Base-by-base conservation (phyloP, 2,113 vertebrate species). In the Octodon degus region DNA sequence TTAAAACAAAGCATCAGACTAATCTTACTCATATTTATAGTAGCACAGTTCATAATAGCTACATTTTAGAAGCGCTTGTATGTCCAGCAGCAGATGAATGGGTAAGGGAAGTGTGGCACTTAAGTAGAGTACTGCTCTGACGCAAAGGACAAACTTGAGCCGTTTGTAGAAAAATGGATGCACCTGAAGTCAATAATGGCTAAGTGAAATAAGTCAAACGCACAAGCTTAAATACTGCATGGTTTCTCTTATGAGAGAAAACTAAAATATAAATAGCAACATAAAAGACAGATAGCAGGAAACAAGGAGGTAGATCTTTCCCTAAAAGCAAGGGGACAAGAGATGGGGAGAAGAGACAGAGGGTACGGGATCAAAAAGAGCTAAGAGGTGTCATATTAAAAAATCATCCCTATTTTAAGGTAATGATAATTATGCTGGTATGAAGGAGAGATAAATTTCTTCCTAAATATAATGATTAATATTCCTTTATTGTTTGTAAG, bases 391-490 rank as follows among this genome's bases (percentile, higher is more conserved):
- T 72, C 37, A 72, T 22, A 5, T 11, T 37, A 72, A 37, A 37
- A 17, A 5, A n/a, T n/a, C 17, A 27, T n/a, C 76, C 10, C 3
- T 72, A 81, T 10, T 50, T 79, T 20, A 50, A 89, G 34, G 17
- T 19, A 3, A 10, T 4, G 2, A 9, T 4, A 74, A 68, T 30
- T 7, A 60, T n/a, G 74, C 47, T 34, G 43, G 8, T 0, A 0
- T 47, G 27, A 32, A 79, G 16, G 32, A 43, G 24, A 43, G 68
- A 84, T 58, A 3, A 32, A 19, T 67, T 86, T 91, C 14, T 62
- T 77, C 37, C 63, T 74, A 58, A 34, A 67, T 32, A 12, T n/a
- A 53, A 86, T 27, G 30, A 24, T 63, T 7, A 30, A 43, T 40
- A 16, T 37, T 65, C 20, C 13, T 58, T 47, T 89, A 5, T 5